Percentiles rank a stretch among this genome's conserved stretches.
phyloP scores from a whole-genome alignment of 2,113 vertebrate genomes.

The Hassar affinis region DNA sequence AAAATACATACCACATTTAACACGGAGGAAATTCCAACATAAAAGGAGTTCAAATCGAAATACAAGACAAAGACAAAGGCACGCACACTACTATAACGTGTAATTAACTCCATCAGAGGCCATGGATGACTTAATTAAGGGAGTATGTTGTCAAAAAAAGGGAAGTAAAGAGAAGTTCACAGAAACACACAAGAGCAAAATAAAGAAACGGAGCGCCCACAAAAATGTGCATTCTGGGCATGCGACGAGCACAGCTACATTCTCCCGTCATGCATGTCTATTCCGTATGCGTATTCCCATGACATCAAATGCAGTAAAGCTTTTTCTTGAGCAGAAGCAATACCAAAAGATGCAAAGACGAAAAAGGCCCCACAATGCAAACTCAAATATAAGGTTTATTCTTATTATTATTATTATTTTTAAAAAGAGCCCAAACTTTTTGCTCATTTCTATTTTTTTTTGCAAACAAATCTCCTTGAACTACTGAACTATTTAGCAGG shows the following conservation, averaged over 20 bases:
- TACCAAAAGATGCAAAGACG: slow-evolving; percentile 94
- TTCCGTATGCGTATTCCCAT: slow-evolving; percentile 85
- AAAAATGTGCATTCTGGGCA: slow-evolving; percentile 73
- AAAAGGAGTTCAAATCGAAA: slow-evolving; percentile 63
- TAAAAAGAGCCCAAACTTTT: slow-evolving; percentile 76
- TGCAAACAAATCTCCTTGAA: slow-evolving; percentile 56
- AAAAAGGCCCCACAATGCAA: slow-evolving; percentile 97
- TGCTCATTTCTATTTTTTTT: slow-evolving; percentile 71
- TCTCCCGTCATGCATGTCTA: slow-evolving; percentile 96
- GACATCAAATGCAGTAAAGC: slow-evolving; percentile 90
- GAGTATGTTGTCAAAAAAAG: slow-evolving; percentile 55
- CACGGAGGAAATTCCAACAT: slow-evolving; percentile 61
- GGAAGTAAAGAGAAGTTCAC: slow-evolving; percentile 57
- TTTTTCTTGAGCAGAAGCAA: slow-evolving; percentile 84
- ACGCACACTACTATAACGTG: slow-evolving; percentile 62
- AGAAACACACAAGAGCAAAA: slow-evolving; percentile 67
- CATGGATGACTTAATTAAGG: slow-evolving; percentile 65
- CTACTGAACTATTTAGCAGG: slow-evolving; percentile 71
- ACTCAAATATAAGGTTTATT: slow-evolving; percentile 75
- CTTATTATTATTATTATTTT: no score
- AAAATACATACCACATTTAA: slow-evolving; percentile 70
- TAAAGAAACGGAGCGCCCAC: slow-evolving; percentile 61
- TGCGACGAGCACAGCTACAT: slow-evolving; percentile 93
- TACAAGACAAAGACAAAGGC: slow-evolving; percentile 61
- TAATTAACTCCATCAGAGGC: slow-evolving; percentile 66